Evolutionary conservation across 2,888 invertebrate genomes (phyloP).

Genomic region (Sycophila texana): DNA sequence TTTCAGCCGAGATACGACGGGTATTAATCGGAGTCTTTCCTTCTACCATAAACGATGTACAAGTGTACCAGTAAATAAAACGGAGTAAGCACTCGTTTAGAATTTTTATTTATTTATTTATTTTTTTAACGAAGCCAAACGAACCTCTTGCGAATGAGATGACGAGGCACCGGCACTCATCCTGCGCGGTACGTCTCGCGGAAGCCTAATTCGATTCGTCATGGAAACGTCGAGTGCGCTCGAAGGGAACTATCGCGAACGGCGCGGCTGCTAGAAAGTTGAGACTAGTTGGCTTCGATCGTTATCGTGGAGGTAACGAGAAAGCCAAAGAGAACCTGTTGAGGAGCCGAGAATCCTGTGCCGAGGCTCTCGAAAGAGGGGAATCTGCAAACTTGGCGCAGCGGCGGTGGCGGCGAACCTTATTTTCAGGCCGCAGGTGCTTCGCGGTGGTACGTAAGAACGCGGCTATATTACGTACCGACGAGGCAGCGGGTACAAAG

Average conservation of each 20-base stretch:
- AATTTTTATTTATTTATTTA: no score
- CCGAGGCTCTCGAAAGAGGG: constrained; percentile 17
- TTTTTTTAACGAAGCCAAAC: constrained; percentile 2
- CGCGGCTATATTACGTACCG: neutral
- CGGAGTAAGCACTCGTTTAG: no score
- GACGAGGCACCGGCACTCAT: neutral
- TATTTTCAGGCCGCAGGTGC: constrained; percentile 37
- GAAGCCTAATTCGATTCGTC: constrained; percentile 20
- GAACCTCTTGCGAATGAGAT: neutral
- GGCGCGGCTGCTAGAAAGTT: constrained; percentile 44
- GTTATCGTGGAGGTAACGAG: constrained; percentile 57
- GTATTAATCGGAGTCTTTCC: no score
- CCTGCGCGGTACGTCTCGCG: constrained; percentile 2
- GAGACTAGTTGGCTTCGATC: constrained; percentile 60
- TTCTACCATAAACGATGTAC: no score
- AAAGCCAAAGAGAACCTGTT: constrained; percentile 20
- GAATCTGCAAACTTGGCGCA: constrained; percentile 20
- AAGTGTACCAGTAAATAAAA: no score
- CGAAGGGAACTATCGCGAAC: constrained; percentile 29
- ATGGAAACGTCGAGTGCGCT: constrained; percentile 15
- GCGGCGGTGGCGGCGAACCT: constrained; percentile 26
- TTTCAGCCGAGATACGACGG: no score
- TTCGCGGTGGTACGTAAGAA: constrained; percentile 6
- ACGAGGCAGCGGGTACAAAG: neutral
- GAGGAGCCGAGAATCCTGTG: constrained; percentile 4